These are phyloP conservation scores for Rhizoglyphus robini DNA, from an alignment of 1,140 invertebrate genomes.

Conservation along the genomic window DNA sequence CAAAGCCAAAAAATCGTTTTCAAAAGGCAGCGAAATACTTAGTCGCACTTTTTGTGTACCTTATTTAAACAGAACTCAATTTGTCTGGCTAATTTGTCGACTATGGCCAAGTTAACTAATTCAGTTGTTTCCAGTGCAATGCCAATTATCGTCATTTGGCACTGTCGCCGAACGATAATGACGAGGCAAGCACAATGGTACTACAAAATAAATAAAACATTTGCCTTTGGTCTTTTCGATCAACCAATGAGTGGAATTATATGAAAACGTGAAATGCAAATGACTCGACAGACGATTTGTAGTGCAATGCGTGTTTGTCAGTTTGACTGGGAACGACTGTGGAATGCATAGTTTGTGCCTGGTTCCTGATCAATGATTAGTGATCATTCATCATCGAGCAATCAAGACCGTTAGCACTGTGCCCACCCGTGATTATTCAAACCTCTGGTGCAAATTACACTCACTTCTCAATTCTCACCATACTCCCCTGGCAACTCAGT, in stretches of 20 bases:
- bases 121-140: background rate
- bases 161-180: too few relatives aligned
- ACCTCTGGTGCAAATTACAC: background rate
- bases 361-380: too few relatives aligned
- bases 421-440: constrained; percentile 2
- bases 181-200: background rate
- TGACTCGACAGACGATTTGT: background rate
- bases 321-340: background rate
- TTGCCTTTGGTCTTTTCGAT: background rate
- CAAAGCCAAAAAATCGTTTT: too few relatives aligned
- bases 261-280: constrained; percentile 3
- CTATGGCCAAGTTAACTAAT: background rate
- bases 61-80: background rate
- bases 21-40: too few relatives aligned
- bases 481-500: too few relatives aligned
- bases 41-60: background rate
- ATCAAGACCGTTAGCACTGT: constrained; percentile 1
- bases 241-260: background rate
- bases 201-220: background rate
- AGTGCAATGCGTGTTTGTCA: too few relatives aligned
- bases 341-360: too few relatives aligned
- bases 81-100: constrained; percentile 7
- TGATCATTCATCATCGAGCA: background rate
- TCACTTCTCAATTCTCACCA: too few relatives aligned
- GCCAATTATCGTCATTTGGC: too few relatives aligned